Evolutionary conservation across 2,888 invertebrate genomes (phyloP), one percentile per base, ranked within the genome.

Genomic region (Dilophus febrilis): DNA sequence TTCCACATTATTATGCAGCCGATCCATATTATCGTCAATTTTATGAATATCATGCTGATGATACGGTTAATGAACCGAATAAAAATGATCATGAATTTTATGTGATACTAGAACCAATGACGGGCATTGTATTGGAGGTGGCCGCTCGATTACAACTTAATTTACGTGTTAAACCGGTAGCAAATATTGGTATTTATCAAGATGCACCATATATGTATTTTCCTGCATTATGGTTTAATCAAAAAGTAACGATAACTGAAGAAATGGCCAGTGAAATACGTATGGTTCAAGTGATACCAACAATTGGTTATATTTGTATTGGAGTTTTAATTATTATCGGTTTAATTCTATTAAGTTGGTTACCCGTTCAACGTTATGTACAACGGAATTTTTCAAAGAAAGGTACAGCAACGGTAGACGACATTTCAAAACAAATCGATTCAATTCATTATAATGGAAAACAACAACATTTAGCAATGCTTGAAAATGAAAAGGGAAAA

Each of bases 1-100:
- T 83, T 48, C 91, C 91, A 0, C 87, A 90, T 62, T 90, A 85
- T 59, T 68, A 77, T 52, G 70, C 77, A 49, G 88, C 72, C 0
- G 87, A 86, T 61, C 72, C 74, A 0, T 65, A 59, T 44, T 77
- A 82, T 44, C 47, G 65, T 11, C 64, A 75, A 12, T 64, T 65
- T 35, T 22, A 22, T 8, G 22, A 22, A 22, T n/a, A n/a, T n/a
- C n/a, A n/a, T n/a, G n/a, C n/a, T n/a, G n/a, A n/a, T n/a, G 71
- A 88, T 1, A 66, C 67, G 1, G 90, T 90, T 1, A 51, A 90
- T 53, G 49, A 60, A 2, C 84, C 90, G 0, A 67, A 75, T 13
- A 67, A 71, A 2, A 66, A 72, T 0, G 66, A 71, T 26, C 86
- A 90, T 53, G 71, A 76, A 45, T 83, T 88, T 58, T 77, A 72